A percentile compares a stretch with the other conserved stretches of the same genome.
Evolutionary conservation across 2,888 invertebrate genomes (phyloP).

Genomic region (Drosophila neonasuta): DNA sequence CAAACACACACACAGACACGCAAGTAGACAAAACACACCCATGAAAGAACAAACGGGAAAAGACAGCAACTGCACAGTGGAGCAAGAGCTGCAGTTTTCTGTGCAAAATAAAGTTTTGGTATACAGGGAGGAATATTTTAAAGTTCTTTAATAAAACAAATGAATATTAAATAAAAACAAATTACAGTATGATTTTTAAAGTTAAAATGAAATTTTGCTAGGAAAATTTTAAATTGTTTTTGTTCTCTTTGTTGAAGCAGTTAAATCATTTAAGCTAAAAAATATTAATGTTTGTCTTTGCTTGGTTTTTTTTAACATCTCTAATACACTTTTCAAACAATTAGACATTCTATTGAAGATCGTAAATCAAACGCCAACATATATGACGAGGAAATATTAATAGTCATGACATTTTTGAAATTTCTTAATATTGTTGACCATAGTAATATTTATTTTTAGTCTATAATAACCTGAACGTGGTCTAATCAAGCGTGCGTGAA

Average conservation of each 20-base stretch:
- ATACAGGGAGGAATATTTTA: not conserved
- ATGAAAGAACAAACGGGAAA: constrained; percentile 41
- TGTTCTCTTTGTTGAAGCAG: no score
- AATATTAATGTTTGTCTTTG: not conserved
- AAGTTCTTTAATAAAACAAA: not conserved
- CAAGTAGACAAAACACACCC: constrained; percentile 34
- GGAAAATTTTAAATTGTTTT: no score
- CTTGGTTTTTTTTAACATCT: not conserved
- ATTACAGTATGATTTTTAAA: no score
- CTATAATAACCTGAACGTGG: constrained; percentile 15
- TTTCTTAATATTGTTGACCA: constrained; percentile 6
- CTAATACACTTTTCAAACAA: not conserved
- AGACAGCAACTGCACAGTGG: constrained; percentile 60
- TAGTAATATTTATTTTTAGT: constrained; percentile 9
- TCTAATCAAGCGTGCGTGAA: constrained; percentile 44
- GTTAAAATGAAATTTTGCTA: no score
- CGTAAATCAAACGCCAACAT: not conserved
- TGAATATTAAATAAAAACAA: no score
- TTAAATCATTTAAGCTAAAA: no score
- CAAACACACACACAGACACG: constrained; percentile 2
- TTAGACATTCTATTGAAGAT: not conserved
- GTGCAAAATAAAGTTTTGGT: not conserved
- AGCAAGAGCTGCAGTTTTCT: not conserved
- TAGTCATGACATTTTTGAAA: constrained; percentile 7
- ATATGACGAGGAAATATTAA: constrained; percentile 11